Evolutionary conservation across 2,888 invertebrate genomes (phyloP).

Genomic region (Aporophyla nigra): DNA sequence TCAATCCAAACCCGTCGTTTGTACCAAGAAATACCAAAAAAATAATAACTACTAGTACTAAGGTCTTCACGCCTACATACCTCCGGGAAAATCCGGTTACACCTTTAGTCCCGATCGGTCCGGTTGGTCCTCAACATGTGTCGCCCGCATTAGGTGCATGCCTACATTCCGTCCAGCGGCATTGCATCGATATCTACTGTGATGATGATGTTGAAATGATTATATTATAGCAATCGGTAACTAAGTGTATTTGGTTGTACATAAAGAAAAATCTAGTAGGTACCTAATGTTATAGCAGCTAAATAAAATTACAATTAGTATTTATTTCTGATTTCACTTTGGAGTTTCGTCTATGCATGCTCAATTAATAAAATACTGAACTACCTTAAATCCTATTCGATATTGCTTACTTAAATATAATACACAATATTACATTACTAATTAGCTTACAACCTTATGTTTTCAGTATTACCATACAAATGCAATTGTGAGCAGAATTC

Average conservation of each 20-base stretch:
- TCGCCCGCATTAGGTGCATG: background rate
- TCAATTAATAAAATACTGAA: background rate
- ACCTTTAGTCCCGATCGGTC: background rate
- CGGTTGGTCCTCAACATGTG: background rate
- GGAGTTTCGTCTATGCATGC: background rate
- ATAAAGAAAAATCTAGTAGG: background rate
- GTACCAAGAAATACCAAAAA: background rate
- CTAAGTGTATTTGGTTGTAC: slow-evolving; percentile 8
- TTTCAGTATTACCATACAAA: background rate
- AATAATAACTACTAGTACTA: no score
- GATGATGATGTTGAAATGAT: background rate
- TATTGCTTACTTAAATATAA: slow-evolving; percentile 1
- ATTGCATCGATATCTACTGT: background rate
- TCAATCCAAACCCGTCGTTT: background rate
- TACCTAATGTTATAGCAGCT: background rate
- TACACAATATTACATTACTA: background rate
- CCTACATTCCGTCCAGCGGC: background rate
- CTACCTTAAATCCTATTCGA: slow-evolving; percentile 4
- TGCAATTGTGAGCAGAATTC: background rate
- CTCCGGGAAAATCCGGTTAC: no score
- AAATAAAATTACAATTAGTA: background rate
- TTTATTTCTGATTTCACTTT: background rate
- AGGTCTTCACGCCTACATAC: background rate
- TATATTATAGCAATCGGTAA: slow-evolving; percentile 16
- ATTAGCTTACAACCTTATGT: background rate